These are phyloP conservation scores for Oryctes rhinoceros DNA, from an alignment of 1,140 invertebrate genomes.

Conservation along the genomic window DNA sequence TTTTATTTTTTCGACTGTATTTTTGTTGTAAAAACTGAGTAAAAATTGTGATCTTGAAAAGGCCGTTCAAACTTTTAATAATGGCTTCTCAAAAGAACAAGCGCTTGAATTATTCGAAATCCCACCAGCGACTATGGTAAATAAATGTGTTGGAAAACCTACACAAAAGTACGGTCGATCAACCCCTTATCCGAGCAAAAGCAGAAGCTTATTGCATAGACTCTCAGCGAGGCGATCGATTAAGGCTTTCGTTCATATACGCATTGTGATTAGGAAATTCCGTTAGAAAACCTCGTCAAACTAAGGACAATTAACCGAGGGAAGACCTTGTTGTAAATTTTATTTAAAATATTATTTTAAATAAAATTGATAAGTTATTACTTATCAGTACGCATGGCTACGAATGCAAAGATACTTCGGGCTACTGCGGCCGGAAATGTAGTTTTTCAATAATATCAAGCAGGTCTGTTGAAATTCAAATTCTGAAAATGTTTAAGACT, in stretches of 20 bases:
- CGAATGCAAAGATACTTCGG: background rate
- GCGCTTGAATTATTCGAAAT: background rate
- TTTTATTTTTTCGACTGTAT: too few species aligned
- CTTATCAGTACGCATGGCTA: background rate
- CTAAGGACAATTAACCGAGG: background rate
- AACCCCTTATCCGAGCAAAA: background rate
- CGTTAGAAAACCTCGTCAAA: background rate
- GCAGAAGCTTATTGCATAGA: background rate
- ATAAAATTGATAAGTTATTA: too few species aligned
- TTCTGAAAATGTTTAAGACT: constrained; percentile 41
- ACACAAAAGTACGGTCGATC: background rate
- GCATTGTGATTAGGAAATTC: constrained; percentile 5
- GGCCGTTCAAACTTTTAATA: too few species aligned
- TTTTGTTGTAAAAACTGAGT: too few species aligned
- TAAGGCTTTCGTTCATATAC: background rate
- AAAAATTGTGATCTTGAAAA: too few species aligned
- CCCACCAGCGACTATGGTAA: too few species aligned
- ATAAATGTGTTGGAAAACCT: background rate
- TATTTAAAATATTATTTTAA: background rate
- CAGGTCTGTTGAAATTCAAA: background rate
- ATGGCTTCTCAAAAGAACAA: background rate
- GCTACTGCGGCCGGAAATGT: background rate
- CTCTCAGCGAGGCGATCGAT: background rate
- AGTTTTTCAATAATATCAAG: constrained; percentile 26
- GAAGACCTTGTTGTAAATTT: background rate